A percentile compares a stretch with the other conserved stretches of the same genome.
These are phyloP conservation scores for Lithophane semibrunnea DNA, from an alignment of 2,888 invertebrate genomes.

Conservation along the genomic window DNA sequence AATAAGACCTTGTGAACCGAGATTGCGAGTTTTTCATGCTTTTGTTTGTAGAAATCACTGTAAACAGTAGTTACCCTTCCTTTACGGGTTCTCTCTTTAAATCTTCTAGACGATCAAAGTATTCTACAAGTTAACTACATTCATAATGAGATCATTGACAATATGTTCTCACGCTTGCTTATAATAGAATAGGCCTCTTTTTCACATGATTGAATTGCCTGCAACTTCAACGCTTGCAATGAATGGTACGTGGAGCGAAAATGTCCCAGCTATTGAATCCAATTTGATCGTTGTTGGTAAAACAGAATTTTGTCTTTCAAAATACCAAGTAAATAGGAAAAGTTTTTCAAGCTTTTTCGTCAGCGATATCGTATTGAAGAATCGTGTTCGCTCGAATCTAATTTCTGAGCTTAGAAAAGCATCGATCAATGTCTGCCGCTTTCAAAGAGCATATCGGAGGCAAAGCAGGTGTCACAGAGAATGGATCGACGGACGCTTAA, in stretches of 20 bases:
- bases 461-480: constrained; percentile 77
- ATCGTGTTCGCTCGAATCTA: constrained; percentile 66
- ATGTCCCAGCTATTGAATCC: background rate
- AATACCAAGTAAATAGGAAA: constrained; percentile 40
- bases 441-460: constrained; percentile 78
- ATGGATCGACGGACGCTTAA: constrained; percentile 76
- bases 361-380: constrained; percentile 65
- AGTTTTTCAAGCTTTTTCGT: constrained; percentile 41
- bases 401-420: constrained; percentile 68
- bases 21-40: constrained; percentile 4
- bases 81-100: background rate
- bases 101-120: background rate
- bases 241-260: background rate
- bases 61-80: background rate
- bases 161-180: constrained; percentile 31
- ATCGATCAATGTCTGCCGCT: constrained; percentile 83
- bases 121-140: background rate
- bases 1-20: constrained; percentile 16
- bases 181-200: background rate
- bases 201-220: constrained; percentile 28
- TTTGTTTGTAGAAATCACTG: constrained; percentile 1
- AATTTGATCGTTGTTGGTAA: background rate
- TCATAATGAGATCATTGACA: background rate
- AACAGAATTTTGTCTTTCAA: constrained; percentile 10
- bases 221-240: background rate